A percentile compares a stretch with the other conserved stretches of the same genome.
Conservation (phyloP, 2,797 vertebrate genomes). For the Chromis chromis region DNA sequence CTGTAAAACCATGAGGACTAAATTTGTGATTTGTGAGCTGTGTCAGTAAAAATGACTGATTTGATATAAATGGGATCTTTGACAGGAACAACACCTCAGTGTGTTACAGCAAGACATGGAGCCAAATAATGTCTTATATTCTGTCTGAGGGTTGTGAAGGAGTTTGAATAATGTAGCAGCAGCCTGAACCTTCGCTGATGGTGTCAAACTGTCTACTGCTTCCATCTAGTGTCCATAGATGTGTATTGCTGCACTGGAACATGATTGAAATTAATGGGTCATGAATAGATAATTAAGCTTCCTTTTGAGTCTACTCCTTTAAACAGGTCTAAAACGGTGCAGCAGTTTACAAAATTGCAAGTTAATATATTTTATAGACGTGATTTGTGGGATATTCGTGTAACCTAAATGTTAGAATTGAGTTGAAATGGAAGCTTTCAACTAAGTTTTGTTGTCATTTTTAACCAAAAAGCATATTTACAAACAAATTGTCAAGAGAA, state of each 20-base stretch:
- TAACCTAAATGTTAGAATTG: not conserved
- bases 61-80: too few species aligned
- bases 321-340: not conserved
- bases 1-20: not conserved
- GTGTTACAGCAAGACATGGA: too few species aligned
- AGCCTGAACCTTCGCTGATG: not conserved
- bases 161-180: not conserved
- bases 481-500: too few species aligned
- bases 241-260: slow-evolving; percentile 4
- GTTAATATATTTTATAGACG: not conserved
- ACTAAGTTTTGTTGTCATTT: not conserved
- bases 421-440: not conserved
- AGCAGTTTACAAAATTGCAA: not conserved
- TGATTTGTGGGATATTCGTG: too few species aligned
- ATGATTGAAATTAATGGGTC: not conserved
- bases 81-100: too few species aligned
- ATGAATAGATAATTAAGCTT: not conserved
- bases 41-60: not conserved
- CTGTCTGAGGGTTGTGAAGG: not conserved
- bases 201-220: not conserved
- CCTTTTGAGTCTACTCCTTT: not conserved
- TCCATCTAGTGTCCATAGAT: slow-evolving; percentile 55
- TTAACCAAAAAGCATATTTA: not conserved
- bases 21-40: not conserved
- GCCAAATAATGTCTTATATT: too few species aligned